phyloP scores from a whole-genome alignment of 2,113 vertebrate species.

The Xenotilapia flavipinnis region DNA sequence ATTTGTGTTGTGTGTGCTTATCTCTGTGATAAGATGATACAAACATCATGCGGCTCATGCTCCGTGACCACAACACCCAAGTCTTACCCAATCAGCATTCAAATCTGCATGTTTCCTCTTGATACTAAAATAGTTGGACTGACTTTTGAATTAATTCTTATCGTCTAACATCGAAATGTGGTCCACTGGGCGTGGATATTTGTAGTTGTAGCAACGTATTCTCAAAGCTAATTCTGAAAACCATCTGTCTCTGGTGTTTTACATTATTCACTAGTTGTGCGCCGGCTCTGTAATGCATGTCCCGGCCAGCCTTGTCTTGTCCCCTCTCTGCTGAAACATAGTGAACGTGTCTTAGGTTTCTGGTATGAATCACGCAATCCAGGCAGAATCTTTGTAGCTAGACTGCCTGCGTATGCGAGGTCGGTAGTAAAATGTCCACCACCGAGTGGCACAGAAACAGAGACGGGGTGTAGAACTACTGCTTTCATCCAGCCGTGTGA shows the following conservation, averaged over 20 bases:
- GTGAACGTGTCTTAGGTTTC: not conserved
- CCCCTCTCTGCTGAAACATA: conserved; percentile 17
- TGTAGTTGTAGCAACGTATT: conserved; percentile 11
- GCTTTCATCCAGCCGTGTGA: not conserved
- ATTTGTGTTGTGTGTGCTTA: conserved; percentile 12
- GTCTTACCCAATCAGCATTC: conserved; percentile 2
- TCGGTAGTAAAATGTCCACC: not conserved
- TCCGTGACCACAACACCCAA: conserved; percentile 16
- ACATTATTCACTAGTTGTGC: conserved; percentile 49
- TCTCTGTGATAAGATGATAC: conserved; percentile 14
- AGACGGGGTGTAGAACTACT: not conserved
- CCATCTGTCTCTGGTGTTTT: conserved; percentile 40
- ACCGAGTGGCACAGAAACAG: not conserved
- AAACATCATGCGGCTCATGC: conserved; percentile 23
- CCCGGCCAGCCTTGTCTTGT: not conserved
- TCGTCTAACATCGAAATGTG: conserved; percentile 8
- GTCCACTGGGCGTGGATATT: not conserved
- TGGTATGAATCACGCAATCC: not conserved
- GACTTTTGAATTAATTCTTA: conserved; percentile 7
- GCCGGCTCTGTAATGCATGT: not conserved
- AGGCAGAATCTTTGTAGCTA: not conserved
- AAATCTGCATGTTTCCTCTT: conserved; percentile 7
- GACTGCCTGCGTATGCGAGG: not conserved
- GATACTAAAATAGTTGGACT: conserved; percentile 7
- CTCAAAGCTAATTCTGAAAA: conserved; percentile 42